A percentile compares a stretch with the other conserved stretches of the same genome.
Conservation (phyloP, 2,888 invertebrate genomes). For the Aphodius sticticus region DNA sequence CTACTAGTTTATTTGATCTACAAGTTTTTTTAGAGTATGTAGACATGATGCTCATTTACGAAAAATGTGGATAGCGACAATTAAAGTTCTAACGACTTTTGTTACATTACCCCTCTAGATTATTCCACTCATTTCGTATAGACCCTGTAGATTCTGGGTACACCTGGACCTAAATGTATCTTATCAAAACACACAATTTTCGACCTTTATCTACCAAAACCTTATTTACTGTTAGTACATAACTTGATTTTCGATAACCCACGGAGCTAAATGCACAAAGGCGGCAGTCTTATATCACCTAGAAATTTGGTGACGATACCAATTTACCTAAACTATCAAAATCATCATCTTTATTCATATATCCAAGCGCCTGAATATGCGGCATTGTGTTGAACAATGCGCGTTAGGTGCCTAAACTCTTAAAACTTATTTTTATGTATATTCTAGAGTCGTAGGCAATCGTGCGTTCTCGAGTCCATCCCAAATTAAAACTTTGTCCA, state of each 20-base stretch:
- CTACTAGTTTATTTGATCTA: background rate
- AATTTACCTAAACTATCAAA: background rate
- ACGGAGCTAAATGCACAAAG: background rate
- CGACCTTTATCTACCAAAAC: too few relatives aligned
- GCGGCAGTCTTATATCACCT: background rate
- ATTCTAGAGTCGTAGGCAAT: constrained; percentile 19
- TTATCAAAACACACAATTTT: background rate
- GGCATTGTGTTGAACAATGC: background rate
- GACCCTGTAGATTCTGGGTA: background rate
- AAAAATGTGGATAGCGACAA: background rate
- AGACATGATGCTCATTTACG: background rate
- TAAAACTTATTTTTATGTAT: constrained; percentile 16
- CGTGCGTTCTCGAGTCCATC: constrained; percentile 11
- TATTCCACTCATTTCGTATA: too few relatives aligned
- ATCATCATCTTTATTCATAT: constrained; percentile 12
- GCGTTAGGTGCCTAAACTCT: constrained; percentile 8
- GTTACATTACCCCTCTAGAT: background rate
- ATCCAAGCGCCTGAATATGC: background rate
- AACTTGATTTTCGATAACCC: too few relatives aligned
- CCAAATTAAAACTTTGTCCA: constrained; percentile 18
- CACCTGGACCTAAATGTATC: background rate
- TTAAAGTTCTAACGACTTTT: background rate
- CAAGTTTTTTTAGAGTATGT: background rate
- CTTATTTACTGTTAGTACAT: too few relatives aligned
- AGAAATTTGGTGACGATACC: too few relatives aligned